Evolutionary conservation across 2,888 invertebrate genomes (phyloP).

Genomic region (Keiferia lycopersicella): DNA sequence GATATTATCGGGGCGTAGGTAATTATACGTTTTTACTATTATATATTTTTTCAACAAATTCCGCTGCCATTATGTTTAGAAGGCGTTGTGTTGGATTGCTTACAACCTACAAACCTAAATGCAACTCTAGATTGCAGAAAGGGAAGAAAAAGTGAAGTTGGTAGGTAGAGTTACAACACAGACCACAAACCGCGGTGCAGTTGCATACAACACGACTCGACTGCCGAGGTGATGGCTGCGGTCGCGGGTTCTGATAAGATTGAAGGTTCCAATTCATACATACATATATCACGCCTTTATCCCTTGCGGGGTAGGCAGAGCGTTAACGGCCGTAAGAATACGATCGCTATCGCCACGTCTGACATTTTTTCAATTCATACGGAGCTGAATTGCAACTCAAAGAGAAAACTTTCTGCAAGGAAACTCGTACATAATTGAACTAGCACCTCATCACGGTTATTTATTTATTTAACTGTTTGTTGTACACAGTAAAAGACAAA

Average conservation of each 20-base stretch:
- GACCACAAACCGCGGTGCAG: constrained; percentile 10
- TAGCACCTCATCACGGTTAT: neutral
- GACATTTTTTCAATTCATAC: too few relatives aligned
- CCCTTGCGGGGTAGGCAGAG: too few relatives aligned
- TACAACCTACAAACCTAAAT: neutral
- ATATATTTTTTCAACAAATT: too few relatives aligned
- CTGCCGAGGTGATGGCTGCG: neutral
- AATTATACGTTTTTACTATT: neutral
- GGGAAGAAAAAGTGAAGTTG: neutral
- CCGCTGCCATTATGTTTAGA: neutral
- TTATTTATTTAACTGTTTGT: neutral
- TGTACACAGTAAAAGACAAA: neutral
- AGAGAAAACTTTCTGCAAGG: too few relatives aligned
- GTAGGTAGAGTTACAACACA: neutral
- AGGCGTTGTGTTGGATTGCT: neutral
- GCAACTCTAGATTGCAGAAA: neutral
- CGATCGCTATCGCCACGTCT: too few relatives aligned
- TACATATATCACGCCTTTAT: too few relatives aligned
- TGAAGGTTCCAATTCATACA: too few relatives aligned
- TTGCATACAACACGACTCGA: neutral
- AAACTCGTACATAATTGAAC: too few relatives aligned
- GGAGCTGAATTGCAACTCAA: too few relatives aligned
- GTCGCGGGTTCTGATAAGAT: too few relatives aligned
- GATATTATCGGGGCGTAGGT: neutral
- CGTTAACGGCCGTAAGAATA: too few relatives aligned